Percentiles rank a stretch among this genome's conserved stretches.
Conservation (phyloP, 2,113 vertebrate genomes). For the Eulemur rufifrons region DNA sequence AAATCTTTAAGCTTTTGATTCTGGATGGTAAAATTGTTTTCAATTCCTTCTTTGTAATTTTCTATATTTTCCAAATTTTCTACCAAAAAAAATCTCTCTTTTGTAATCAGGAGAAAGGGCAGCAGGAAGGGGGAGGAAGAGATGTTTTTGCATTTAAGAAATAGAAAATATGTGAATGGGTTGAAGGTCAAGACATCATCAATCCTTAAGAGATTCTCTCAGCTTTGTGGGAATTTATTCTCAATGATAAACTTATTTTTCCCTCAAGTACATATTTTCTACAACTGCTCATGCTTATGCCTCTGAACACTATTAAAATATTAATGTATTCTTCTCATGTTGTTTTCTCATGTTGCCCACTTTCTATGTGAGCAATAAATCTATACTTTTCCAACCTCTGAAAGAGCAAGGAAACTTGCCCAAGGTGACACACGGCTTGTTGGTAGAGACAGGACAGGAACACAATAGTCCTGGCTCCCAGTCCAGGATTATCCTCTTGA, state of each 20-base stretch:
- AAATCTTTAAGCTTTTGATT: conserved; percentile 1
- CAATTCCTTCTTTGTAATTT: not conserved
- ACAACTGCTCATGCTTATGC: not conserved
- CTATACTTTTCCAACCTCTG: conserved; percentile 23
- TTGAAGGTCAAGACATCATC: conserved; percentile 37
- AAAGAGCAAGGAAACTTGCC: conserved; percentile 31
- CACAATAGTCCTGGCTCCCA: not conserved
- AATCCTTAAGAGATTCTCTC: conserved; percentile 10
- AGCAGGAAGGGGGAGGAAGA: not conserved
- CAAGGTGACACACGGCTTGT: conserved; percentile 26
- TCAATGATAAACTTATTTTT: conserved; percentile 62
- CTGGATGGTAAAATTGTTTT: not conserved
- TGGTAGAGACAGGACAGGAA: not conserved
- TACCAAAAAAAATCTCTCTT: not conserved
- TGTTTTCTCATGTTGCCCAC: conserved; percentile 58
- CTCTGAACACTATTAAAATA: conserved; percentile 71
- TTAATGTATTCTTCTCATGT: conserved; percentile 66
- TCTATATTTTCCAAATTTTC: conserved; percentile 38
- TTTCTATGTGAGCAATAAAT: conserved; percentile 56
- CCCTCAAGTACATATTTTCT: conserved; percentile 57
- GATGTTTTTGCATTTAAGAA: conserved; percentile 34
- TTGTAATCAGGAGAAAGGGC: conserved; percentile 4
- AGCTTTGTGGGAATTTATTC: conserved; percentile 23
- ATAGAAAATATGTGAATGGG: conserved; percentile 23
- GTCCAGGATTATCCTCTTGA: not conserved